Conservation (phyloP, 2,888 invertebrate genomes). For the Galerucella calmariensis region DNA sequence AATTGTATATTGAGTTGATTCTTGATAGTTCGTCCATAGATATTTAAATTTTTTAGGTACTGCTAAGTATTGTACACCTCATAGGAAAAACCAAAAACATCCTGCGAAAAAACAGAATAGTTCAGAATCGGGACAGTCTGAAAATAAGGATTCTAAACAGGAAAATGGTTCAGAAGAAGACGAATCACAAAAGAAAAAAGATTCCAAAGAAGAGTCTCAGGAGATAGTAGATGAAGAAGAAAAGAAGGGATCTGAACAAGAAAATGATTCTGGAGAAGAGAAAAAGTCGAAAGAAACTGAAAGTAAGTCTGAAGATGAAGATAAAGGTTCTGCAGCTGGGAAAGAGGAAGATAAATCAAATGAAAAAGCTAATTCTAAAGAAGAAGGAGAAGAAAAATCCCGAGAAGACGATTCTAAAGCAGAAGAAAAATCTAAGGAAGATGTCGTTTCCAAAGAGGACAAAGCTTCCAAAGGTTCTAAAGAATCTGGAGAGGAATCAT, state of each 20-base stretch:
- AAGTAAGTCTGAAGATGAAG: slow-evolving; percentile 7
- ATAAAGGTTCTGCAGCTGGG: no score
- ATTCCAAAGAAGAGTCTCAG: neutral
- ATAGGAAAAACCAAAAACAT: neutral
- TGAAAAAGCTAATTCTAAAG: neutral
- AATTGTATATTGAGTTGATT: no score
- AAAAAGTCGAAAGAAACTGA: neutral
- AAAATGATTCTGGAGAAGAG: slow-evolving; percentile 8
- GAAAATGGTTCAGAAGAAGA: neutral
- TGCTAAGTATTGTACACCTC: slow-evolving; percentile 18
- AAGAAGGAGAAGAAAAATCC: neutral
- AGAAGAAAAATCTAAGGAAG: neutral
- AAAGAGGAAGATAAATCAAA: neutral
- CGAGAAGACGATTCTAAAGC: slow-evolving; percentile 11
- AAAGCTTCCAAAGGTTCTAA: neutral
- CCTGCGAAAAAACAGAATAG: neutral
- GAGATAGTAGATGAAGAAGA: neutral
- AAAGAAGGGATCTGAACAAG: slow-evolving; percentile 10
- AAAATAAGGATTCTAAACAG: neutral
- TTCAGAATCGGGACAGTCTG: neutral
- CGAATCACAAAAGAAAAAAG: neutral
- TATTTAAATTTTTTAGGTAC: slow-evolving; percentile 23
- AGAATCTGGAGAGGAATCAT: slow-evolving; percentile 20
- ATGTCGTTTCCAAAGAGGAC: neutral
- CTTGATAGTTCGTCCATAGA: neutral